A percentile compares a stretch with the other conserved stretches of the same genome.
Conservation (phyloP, 2,797 vertebrate genomes). For the Trachurus trachurus region DNA sequence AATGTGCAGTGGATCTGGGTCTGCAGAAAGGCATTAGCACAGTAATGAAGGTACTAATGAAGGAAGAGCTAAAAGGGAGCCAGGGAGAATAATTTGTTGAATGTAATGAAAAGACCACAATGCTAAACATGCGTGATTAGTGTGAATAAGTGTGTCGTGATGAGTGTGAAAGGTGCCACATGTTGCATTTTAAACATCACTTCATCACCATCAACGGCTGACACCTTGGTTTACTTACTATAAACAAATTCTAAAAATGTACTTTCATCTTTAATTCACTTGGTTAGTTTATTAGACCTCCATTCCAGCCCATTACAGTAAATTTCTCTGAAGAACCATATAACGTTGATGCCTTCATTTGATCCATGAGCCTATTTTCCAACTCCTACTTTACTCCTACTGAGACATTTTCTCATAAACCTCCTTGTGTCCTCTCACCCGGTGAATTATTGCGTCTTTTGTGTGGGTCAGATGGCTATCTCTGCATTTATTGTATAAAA, state of each 20-base stretch:
- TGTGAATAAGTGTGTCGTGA: constrained; percentile 20
- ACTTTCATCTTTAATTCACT: not conserved
- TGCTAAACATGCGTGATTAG: constrained; percentile 31
- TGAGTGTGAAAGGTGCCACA: not conserved
- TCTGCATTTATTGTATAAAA: not conserved
- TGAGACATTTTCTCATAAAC: too few species aligned
- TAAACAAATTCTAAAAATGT: constrained; percentile 5
- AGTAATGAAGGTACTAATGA: constrained; percentile 61
- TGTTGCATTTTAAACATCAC: constrained; percentile 33
- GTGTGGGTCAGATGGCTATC: not conserved
- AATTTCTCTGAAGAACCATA: not conserved
- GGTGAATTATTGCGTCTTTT: too few species aligned
- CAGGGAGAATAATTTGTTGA: constrained; percentile 34
- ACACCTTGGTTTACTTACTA: constrained; percentile 2
- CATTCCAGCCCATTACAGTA: not conserved
- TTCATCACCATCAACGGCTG: constrained; percentile 18
- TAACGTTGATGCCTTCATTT: not conserved
- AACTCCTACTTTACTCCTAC: too few species aligned
- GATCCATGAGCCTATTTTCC: not conserved
- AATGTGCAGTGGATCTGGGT: constrained; percentile 43
- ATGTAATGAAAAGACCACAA: constrained; percentile 47
- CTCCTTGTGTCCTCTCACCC: too few species aligned
- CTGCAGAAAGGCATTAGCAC: constrained; percentile 60
- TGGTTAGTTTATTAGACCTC: not conserved
- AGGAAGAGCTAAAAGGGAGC: constrained; percentile 46